Base-by-base conservation (phyloP, 1,140 invertebrate species). In the Sitobion miscanthi region DNA sequence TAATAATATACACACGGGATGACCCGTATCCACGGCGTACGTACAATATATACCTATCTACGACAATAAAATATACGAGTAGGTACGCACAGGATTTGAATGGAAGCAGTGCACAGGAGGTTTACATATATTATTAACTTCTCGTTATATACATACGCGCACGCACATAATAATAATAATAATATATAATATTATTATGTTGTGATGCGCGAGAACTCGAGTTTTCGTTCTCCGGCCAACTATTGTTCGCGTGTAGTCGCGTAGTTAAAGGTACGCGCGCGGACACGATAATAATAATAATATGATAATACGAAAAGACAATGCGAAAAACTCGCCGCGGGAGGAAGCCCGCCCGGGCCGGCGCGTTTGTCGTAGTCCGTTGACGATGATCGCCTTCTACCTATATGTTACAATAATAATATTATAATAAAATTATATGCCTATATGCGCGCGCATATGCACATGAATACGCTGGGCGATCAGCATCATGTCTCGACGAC, bases 131-230 rank as follows among this genome's bases (percentile, higher is more conserved):
- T 54, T 54, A 47, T 89, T 52, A 21, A 89, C 87, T 89, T 89
- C 87, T 89, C 87, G 42, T 89, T 89, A 57, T 42, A n/a, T 17
- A 77, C 30, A n/a, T 17, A 77, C 30, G 6, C 88, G 25, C 45
- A 42, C 35, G 45, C 38, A 42, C 6, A 35, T 20, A 30, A 87
- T 47, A 38, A 45, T 47, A 42, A 42, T 30, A 1, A 23, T 23
- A 83, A 20, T 42, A 42, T 42, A 42, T 42, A 45, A n/a, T n/a
- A 49, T 45, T 42, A 85, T 45, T 23, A 45, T 42, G 30, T 47
- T 25, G 85, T 47, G 45, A 30, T 49, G 88, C 52, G 52, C 49
- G 88, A 89, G 49, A 89, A 89, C 88, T 57, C 38, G 52, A 42
- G 38, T 86, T 86, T 86, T 42, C 85, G 23, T 89, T 89, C 87